Evolutionary conservation across 2,888 invertebrate genomes (phyloP).

Genomic region (Prenolepis imparis): DNA sequence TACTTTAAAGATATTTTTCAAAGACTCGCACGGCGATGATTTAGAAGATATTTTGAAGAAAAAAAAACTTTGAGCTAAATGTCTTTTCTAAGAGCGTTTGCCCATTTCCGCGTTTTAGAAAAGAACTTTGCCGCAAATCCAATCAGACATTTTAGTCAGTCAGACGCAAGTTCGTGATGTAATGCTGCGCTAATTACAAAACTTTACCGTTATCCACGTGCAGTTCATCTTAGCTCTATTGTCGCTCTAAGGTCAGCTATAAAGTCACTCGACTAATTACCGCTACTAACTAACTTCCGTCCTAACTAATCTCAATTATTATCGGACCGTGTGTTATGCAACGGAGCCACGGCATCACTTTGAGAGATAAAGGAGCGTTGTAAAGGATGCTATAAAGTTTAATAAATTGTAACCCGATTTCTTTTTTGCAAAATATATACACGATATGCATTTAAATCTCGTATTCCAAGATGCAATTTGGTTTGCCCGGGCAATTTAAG

Average conservation of each 20-base stretch:
- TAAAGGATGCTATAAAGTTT: not conserved
- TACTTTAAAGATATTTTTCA: not conserved
- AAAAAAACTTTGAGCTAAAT: not conserved
- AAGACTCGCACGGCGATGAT: not conserved
- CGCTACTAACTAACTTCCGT: not conserved
- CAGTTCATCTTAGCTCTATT: not conserved
- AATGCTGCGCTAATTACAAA: conserved; percentile 15
- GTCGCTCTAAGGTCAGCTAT: not conserved
- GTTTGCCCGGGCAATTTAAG: not conserved
- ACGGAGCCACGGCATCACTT: not conserved
- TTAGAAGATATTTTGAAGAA: not conserved
- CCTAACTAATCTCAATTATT: not conserved
- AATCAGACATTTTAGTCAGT: not conserved
- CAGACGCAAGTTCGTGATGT: not conserved
- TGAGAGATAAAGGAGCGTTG: not conserved
- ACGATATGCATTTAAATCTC: conserved; percentile 10
- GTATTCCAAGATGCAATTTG: not conserved
- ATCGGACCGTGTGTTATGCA: not conserved
- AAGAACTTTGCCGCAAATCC: not conserved
- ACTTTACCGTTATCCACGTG: not conserved
- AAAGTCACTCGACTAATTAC: conserved; percentile 10
- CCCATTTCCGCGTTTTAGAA: not conserved
- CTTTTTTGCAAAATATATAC: not conserved
- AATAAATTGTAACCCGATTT: not conserved
- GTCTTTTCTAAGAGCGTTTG: not conserved